Conservation (phyloP, 2,113 vertebrate genomes). For the Hippopotamus amphibius region DNA sequence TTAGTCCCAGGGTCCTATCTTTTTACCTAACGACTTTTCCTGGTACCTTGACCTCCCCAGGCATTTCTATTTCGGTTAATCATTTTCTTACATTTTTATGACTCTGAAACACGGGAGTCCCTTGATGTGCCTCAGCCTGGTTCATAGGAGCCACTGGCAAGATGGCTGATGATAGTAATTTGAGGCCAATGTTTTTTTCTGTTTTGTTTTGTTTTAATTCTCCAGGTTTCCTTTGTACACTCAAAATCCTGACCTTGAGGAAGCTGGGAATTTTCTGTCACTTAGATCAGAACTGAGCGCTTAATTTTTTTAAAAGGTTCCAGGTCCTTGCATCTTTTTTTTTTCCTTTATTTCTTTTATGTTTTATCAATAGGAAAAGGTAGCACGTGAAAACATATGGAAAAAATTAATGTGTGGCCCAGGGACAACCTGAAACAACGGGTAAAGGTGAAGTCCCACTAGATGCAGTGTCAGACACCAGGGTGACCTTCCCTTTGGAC, state of each 20-base stretch:
- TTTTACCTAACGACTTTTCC: background rate
- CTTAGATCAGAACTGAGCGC: background rate
- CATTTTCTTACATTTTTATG: background rate
- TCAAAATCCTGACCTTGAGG: background rate
- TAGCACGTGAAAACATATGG: background rate
- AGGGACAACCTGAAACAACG: background rate
- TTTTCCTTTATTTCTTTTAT: background rate
- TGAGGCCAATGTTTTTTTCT: background rate
- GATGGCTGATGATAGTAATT: background rate
- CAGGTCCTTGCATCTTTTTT: background rate
- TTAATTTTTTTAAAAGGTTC: background rate
- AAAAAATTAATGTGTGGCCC: background rate
- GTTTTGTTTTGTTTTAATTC: background rate
- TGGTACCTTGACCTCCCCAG: background rate
- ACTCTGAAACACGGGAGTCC: background rate
- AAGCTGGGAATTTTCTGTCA: background rate
- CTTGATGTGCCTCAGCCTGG: background rate
- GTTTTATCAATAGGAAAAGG: background rate
- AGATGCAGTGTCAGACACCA: no score
- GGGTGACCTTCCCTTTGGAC: fast-evolving
- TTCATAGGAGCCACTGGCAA: no score
- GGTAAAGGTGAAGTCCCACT: fast-evolving
- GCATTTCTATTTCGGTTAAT: background rate
- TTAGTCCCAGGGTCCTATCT: background rate
- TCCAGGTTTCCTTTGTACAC: background rate